phyloP scores from a whole-genome alignment of 2,888 invertebrate species.

The Allygus modestus region DNA sequence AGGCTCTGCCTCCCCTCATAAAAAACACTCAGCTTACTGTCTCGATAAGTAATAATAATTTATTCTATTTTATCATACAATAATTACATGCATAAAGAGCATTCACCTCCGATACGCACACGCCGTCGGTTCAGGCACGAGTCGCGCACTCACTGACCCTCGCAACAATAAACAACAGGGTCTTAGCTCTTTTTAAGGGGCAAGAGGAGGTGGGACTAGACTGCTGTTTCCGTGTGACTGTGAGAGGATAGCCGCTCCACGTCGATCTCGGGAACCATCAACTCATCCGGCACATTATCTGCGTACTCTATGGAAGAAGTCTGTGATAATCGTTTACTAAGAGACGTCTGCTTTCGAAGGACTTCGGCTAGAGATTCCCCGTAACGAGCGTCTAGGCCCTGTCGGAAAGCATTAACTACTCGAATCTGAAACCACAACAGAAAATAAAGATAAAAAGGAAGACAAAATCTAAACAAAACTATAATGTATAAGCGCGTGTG shows the following conservation, averaged over 20 bases:
- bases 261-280: constrained; percentile 94
- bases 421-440: constrained; percentile 90
- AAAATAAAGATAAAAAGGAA: constrained; percentile 57
- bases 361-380: constrained; percentile 95
- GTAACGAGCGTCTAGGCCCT: constrained; percentile 97
- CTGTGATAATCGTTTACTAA: constrained; percentile 94
- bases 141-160: constrained; percentile 65
- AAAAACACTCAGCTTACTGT: constrained; percentile 63
- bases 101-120: constrained; percentile 59
- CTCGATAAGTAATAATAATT: constrained; percentile 63
- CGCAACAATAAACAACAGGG: constrained; percentile 70
- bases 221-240: constrained; percentile 97
- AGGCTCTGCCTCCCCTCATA: constrained; percentile 62
- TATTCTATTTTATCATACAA: constrained; percentile 67
- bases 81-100: constrained; percentile 69
- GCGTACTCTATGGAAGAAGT: constrained; percentile 95
- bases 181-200: constrained; percentile 62
- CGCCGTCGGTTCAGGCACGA: constrained; percentile 46
- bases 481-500: constrained; percentile 19
- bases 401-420: constrained; percentile 99
- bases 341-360: constrained; percentile 94
- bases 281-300: constrained; percentile 91
- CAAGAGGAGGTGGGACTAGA: constrained; percentile 77
- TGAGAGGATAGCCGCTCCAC: constrained; percentile 95
- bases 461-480: constrained; percentile 40